Evolutionary conservation across 2,113 vertebrate species (phyloP).

Genomic region (Cyphomyrus discorhynchus): DNA sequence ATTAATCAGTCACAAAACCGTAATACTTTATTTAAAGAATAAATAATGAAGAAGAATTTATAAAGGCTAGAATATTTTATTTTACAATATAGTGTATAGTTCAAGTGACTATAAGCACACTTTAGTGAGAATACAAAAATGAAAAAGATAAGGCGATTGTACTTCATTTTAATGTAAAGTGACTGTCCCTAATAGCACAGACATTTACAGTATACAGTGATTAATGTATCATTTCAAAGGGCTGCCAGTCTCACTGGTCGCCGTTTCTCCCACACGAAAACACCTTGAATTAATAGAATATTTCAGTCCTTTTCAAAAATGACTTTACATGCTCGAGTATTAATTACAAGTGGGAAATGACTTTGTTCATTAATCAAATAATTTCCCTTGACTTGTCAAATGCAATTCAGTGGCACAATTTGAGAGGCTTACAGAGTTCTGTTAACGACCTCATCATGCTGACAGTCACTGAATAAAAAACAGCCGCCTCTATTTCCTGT

Average conservation of each 20-base stretch:
- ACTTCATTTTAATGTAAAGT: constrained; percentile 24
- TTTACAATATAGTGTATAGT: background rate
- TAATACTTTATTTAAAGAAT: background rate
- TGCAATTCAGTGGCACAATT: constrained; percentile 54
- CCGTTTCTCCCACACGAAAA: constrained; percentile 25
- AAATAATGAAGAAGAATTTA: background rate
- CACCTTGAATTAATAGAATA: constrained; percentile 40
- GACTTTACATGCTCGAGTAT: constrained; percentile 57
- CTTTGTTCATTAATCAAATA: constrained; percentile 63
- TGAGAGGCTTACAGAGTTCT: constrained; percentile 46
- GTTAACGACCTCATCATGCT: constrained; percentile 47
- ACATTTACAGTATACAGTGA: constrained; percentile 36
- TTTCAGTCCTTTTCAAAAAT: constrained; percentile 31
- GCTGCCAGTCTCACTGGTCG: constrained; percentile 28
- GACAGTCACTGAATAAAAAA: constrained; percentile 50
- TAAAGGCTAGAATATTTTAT: background rate
- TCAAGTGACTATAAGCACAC: background rate
- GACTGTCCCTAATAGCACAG: constrained; percentile 33
- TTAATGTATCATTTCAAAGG: constrained; percentile 32
- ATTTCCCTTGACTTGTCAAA: constrained; percentile 57
- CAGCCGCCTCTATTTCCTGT: constrained; percentile 48
- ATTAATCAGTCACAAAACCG: background rate
- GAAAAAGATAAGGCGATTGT: constrained; percentile 21
- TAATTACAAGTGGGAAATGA: constrained; percentile 66
- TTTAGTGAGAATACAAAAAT: background rate